Percentiles rank a stretch among this genome's conserved stretches.
phyloP scores from a whole-genome alignment of 2,797 vertebrate genomes.

The Gallinago solitaria region DNA sequence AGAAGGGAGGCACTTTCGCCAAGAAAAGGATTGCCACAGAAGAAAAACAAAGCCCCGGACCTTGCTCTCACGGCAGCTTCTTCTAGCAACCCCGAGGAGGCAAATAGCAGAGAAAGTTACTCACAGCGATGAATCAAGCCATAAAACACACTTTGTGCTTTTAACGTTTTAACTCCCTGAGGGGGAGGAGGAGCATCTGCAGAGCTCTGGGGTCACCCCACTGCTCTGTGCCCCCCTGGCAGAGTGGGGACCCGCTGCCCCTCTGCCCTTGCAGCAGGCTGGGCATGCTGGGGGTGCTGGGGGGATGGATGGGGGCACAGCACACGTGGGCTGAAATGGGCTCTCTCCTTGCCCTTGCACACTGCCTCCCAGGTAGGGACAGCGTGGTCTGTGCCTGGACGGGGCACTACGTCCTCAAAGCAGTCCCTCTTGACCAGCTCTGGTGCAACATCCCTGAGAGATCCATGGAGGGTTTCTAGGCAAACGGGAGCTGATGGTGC shows the following conservation, averaged over 20 bases:
- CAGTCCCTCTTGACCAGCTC: accelerated
- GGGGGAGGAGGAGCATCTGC: accelerated
- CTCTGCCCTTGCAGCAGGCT: background rate
- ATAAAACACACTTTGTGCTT: background rate
- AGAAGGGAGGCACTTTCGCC: conserved; percentile 4
- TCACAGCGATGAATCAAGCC: background rate
- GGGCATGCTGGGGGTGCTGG: background rate
- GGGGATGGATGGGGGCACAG: background rate
- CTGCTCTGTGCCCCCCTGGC: background rate
- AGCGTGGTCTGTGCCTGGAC: accelerated
- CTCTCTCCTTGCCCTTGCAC: background rate
- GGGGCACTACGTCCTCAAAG: accelerated
- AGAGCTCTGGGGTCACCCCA: accelerated
- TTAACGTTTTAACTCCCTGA: background rate
- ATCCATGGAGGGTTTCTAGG: accelerated
- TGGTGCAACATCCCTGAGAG: background rate
- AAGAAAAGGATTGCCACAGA: background rate
- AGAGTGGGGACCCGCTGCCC: background rate
- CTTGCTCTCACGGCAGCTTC: background rate
- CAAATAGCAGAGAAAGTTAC: background rate
- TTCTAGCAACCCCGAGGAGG: background rate
- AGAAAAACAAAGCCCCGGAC: background rate
- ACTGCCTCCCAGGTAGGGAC: background rate
- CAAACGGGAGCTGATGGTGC: background rate
- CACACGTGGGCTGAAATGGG: background rate